phyloP scores from a whole-genome alignment of 2,888 invertebrate species.

The Caradrina clavipalpis region DNA sequence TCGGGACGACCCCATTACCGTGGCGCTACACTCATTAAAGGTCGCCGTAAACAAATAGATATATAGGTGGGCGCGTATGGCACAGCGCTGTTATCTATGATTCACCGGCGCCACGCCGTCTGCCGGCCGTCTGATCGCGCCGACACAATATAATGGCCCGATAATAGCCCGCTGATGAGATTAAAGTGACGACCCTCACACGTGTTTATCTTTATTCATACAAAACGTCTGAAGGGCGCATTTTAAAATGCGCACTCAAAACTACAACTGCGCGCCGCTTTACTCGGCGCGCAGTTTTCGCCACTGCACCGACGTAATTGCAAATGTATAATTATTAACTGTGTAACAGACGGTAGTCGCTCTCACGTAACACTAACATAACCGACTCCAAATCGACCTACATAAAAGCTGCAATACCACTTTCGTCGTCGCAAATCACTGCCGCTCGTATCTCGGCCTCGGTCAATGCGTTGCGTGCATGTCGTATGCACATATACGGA shows the following conservation, averaged over 20 bases:
- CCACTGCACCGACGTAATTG: constrained; percentile 53
- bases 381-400: constrained; percentile 86
- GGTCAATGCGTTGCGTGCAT: constrained; percentile 89
- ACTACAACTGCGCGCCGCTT: constrained; percentile 28
- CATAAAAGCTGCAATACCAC: constrained; percentile 90
- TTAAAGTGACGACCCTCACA: constrained; percentile 81
- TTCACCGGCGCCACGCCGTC: constrained; percentile 89
- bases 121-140: constrained; percentile 85
- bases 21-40: constrained; percentile 84
- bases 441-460: constrained; percentile 88
- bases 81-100: constrained; percentile 86
- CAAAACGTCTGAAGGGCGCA: constrained; percentile 50
- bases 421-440: constrained; percentile 90
- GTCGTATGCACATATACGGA: constrained; percentile 90
- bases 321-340: constrained; percentile 66
- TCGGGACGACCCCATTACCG: constrained; percentile 78
- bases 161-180: constrained; percentile 85
- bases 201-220: constrained; percentile 72
- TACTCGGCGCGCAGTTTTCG: constrained; percentile 38
- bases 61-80: constrained; percentile 85
- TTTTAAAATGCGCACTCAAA: constrained; percentile 37
- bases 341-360: constrained; percentile 61
- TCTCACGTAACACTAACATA: constrained; percentile 86
- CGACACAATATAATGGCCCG: constrained; percentile 83
- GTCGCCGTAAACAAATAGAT: constrained; percentile 87